Evolutionary conservation across 2,888 invertebrate species (phyloP), one percentile per base, ranked within the genome.

Genomic region (Meliscaeva auricollis): DNA sequence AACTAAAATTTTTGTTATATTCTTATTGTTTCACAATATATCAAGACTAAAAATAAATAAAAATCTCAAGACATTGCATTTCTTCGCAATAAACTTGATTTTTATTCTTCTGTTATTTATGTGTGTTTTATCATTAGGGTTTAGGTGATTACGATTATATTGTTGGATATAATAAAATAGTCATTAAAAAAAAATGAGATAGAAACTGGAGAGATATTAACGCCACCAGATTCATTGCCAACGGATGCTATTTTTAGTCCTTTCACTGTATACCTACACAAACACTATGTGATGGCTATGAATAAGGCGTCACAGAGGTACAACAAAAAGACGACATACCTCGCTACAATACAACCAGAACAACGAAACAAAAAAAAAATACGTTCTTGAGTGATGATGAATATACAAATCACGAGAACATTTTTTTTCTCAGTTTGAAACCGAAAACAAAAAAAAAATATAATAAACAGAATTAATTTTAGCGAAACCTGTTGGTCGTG

Each of bases 211-310:
- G 74, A 79, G 64, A 75, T 70, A 75, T 66, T 74, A 79, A 74
- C 83, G 74, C 52, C 73, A 66, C 46, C 17, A 52, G 52, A 72
- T 22, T 66, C 60, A 73, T 72, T 52, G 70, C 50, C 73, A 69
- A 17, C 68, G 66, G 44, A 50, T 52, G 70, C 69, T 79, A 79
- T 84, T 84, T 74, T 75, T 84, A 70, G n/a, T 58, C 58, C 64
- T 22, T 46, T 44, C 64, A 38, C 20, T 22, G 9, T 35, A 38
- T 1, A 38, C 70, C n/a, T n/a, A 52, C 58, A 20, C 20, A 20
- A 3, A 13, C 41, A 13, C 8, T 1, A n/a, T 30, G 8, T 26
- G n/a, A 3, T 52, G 38, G 1, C 13, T 62, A 0, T 38, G n/a
- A 48, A 20, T 15, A 77, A 26, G 58, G 9, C 41, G 26, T 46